Conservation (phyloP, 2,888 invertebrate genomes). For the Leucozona laternaria region DNA sequence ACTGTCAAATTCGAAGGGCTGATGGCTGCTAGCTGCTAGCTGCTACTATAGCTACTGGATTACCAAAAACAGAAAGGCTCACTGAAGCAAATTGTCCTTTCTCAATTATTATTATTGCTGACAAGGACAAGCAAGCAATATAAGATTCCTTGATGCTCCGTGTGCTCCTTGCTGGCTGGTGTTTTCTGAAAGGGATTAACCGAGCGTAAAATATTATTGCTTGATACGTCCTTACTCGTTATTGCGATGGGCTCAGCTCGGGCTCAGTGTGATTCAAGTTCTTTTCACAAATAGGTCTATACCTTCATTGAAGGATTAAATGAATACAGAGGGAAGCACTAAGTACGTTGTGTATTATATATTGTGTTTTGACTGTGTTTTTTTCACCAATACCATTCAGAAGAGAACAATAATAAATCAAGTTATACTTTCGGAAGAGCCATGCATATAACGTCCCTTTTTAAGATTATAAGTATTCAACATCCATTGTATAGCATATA, state of each 20-base stretch:
- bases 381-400: slow-evolving; percentile 64
- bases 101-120: slow-evolving; percentile 77
- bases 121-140: slow-evolving; percentile 72
- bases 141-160: slow-evolving; percentile 74
- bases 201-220: slow-evolving; percentile 82
- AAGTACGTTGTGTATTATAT: slow-evolving; percentile 70
- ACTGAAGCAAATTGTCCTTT: slow-evolving; percentile 75
- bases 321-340: slow-evolving; percentile 66
- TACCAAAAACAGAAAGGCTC: slow-evolving; percentile 76
- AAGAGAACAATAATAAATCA: slow-evolving; percentile 74
- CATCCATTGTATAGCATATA: slow-evolving; percentile 59
- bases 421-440: slow-evolving; percentile 65
- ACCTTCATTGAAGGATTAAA: slow-evolving; percentile 74
- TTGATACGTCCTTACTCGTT: slow-evolving; percentile 74
- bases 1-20: slow-evolving; percentile 82
- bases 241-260: slow-evolving; percentile 74
- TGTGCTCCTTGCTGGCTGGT: too few species aligned
- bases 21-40: slow-evolving; percentile 76
- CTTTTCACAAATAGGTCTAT: slow-evolving; percentile 72
- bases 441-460: slow-evolving; percentile 64
- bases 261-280: slow-evolving; percentile 69
- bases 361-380: slow-evolving; percentile 62
- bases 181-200: slow-evolving; percentile 79
- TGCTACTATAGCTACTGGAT: slow-evolving; percentile 79
- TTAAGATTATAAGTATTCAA: slow-evolving; percentile 74